Conservation (phyloP, 2,113 vertebrate genomes). For the Scortum barcoo region DNA sequence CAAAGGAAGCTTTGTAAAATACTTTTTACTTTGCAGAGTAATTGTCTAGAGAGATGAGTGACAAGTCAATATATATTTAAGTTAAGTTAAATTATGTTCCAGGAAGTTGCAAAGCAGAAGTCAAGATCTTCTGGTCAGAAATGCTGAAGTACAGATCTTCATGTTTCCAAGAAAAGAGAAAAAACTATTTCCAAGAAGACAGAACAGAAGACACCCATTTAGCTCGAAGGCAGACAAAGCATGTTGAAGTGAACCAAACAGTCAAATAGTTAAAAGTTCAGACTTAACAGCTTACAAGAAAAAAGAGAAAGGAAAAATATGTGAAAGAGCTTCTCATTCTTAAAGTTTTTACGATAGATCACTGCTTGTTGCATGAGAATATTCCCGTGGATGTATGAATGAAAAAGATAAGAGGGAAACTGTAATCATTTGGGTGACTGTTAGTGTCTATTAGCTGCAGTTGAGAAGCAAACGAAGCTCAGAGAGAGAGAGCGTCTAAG, state of each 20-base stretch:
- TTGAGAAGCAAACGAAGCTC: slow-evolving; percentile 54
- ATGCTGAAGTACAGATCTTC: slow-evolving; percentile 10
- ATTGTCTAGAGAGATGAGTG: background rate
- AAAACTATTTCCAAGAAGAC: background rate
- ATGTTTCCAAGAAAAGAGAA: slow-evolving; percentile 2
- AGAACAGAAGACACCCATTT: slow-evolving; percentile 13
- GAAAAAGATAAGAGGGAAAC: background rate
- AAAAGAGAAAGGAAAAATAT: background rate
- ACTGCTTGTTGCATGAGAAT: background rate
- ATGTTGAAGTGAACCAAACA: slow-evolving; percentile 4
- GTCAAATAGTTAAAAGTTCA: background rate
- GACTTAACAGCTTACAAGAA: background rate
- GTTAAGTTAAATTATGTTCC: background rate
- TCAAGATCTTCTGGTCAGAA: slow-evolving; percentile 1
- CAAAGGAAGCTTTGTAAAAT: slow-evolving; percentile 37
- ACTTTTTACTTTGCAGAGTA: slow-evolving; percentile 11
- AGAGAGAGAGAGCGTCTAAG: slow-evolving; percentile 30
- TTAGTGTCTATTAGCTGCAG: slow-evolving; percentile 64
- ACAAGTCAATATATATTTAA: background rate
- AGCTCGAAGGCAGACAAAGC: slow-evolving; percentile 9
- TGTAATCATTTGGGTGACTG: background rate
- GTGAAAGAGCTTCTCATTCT: background rate
- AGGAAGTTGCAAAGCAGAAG: slow-evolving; percentile 44
- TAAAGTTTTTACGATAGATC: slow-evolving; percentile 1
- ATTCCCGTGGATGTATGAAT: background rate